A percentile compares a stretch with the other conserved stretches of the same genome.
These are phyloP conservation scores for Borostomias antarcticus DNA, from an alignment of 2,797 vertebrate species.

Conservation along the genomic window DNA sequence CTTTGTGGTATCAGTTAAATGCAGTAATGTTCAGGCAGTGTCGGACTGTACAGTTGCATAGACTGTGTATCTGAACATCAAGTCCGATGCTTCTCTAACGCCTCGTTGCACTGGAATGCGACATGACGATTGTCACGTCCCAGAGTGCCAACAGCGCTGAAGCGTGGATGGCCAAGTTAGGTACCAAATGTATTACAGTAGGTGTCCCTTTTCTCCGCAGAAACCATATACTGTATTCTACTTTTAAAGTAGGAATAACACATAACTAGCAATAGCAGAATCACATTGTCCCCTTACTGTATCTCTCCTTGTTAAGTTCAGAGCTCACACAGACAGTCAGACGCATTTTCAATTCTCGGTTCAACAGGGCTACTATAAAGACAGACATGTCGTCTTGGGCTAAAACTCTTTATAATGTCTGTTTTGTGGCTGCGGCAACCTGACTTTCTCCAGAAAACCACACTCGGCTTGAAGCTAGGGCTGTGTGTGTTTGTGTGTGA, in stretches of 20 bases:
- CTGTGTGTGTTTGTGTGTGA: not conserved
- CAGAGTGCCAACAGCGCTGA: not conserved
- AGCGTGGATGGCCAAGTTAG: not conserved
- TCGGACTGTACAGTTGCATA: too few species aligned
- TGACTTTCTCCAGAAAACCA: not conserved
- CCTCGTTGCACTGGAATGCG: not conserved
- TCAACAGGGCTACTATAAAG: constrained; percentile 1
- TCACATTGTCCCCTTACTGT: not conserved
- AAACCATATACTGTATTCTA: too few species aligned
- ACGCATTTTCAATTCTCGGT: not conserved
- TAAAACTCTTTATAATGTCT: not conserved
- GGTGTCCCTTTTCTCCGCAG: not conserved
- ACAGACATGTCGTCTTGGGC: not conserved
- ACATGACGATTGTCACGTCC: not conserved
- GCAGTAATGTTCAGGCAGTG: too few species aligned
- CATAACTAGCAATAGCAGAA: not conserved
- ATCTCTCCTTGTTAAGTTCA: not conserved
- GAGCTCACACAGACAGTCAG: not conserved
- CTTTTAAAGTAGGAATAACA: too few species aligned
- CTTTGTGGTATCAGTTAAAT: too few species aligned
- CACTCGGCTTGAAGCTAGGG: not conserved
- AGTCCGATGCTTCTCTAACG: too few species aligned
- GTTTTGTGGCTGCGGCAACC: not conserved
- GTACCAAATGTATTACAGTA: too few species aligned
- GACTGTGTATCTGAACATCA: too few species aligned